Evolutionary conservation across 2,888 invertebrate genomes (phyloP), one percentile per base, ranked within the genome.

Genomic region (Andrena chrysosceles): DNA sequence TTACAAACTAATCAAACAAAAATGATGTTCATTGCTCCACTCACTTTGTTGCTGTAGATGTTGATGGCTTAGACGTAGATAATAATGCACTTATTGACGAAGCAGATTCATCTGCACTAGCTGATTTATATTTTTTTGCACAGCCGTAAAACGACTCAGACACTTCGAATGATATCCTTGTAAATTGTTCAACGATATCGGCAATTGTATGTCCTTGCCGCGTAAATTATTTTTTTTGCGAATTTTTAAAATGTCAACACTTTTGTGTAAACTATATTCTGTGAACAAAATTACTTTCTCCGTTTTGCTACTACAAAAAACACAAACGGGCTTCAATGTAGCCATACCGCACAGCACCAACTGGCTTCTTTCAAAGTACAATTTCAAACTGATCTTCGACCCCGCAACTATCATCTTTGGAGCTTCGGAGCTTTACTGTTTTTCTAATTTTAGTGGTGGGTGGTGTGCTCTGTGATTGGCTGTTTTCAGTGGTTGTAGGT

Each of bases 31-130:
- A 56, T 56, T 56, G 56, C 0, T 56, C 56, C 26, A 56, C 56
- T 56, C 26, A 56, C 56, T 56, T 56, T 26, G 56, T 56, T 56
- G 26, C 56, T 56, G 56, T 56, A 56, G 13, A 56, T 56, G 26
- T 56, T 56, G 26, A 56, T 26, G 10, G 20, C 56, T 56, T 23
- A 13, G 10, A 56, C 20, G 0, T 2, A 26, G 3, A 26, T 8
- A 56, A 56, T 56, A 26, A 56, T 56, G 5, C 56, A 56, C 56
- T 56, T 56, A 5, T 56, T 56, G 56, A 56, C 23, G 56, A 23
- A 26, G 26, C 26, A 26, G 26, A 56, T 56, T 56, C 56, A 23
- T 56, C 13, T 20, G 56, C 0, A 42, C 13, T 4, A 4, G 56
- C 0, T 56, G 3, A 4, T 56, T 26, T 56, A 56, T 56, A 56